Base-by-base conservation (phyloP, 2,888 invertebrate genomes). In the Rotaria magnacalcarata region DNA sequence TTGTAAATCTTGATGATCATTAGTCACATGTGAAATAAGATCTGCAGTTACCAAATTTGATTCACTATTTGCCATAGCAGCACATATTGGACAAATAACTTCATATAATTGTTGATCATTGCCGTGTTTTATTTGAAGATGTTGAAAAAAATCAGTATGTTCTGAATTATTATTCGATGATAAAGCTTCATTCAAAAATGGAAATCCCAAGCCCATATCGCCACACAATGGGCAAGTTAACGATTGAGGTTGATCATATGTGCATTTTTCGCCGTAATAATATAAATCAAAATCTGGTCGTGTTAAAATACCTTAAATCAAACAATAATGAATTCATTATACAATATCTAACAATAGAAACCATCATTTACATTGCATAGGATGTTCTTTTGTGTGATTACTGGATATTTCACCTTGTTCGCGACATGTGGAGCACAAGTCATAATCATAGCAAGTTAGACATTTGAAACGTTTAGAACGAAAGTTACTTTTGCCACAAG, bases 211-310 rank as follows among this genome's bases (percentile, higher is more conserved):
- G 86, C 98, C 98, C 95, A 96, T 95, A 90, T 94, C 94, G 89
- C 96, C 95, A 92, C 98, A 99, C 92, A 96, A 96, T 84, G 98
- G 98, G 93, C 98, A 99, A 88, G 97, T 96, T 92, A 96, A 96
- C 88, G 97, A 95, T 92, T 96, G 96, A 88, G 96, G 96, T 91
- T 96, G 95, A 90, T 96, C 97, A 89, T 95, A 93, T 89, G 91
- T 90, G 86, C 96, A 93, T 90, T 95, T 94, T 92, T 97, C 97
- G 88, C 97, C 97, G 88, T 96, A 96, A 93, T 96, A 98, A 92
- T 95, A 96, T 88, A 96, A 92, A 92, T 97, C 96, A 95, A 91
- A 60, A 93, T 86, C 86, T 50, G 27, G 74, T 24, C 85, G 85
- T 14, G 86, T 85, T 50, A 86, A 56, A 52, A 86, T 86, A 92